Evolutionary conservation across 1,140 invertebrate species (phyloP).

Genomic region (Drosophila micromelanica): DNA sequence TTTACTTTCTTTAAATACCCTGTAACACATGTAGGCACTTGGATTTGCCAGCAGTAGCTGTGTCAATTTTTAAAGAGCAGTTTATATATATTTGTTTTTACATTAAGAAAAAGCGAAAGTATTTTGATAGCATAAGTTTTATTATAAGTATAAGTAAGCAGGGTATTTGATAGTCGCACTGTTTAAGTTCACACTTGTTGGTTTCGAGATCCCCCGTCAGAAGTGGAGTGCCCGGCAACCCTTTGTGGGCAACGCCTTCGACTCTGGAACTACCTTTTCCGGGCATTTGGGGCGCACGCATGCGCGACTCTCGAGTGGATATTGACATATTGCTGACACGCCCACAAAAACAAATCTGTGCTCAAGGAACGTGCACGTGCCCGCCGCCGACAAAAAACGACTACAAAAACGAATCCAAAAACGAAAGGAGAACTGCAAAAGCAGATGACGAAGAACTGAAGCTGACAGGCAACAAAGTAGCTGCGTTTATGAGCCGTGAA

Average conservation of each 20-base stretch:
- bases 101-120: too few species aligned
- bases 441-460: constrained; percentile 7
- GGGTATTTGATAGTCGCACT: constrained; percentile 8
- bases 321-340: constrained; percentile 77
- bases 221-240: constrained; percentile 24
- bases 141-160: neutral
- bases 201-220: neutral
- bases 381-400: constrained; percentile 19
- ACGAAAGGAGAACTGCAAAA: too few species aligned
- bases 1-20: constrained; percentile 13
- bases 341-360: constrained; percentile 71
- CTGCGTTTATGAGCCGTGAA: constrained; percentile 68
- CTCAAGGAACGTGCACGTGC: constrained; percentile 47
- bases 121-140: too few species aligned
- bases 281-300: constrained; percentile 45
- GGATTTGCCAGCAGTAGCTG: neutral
- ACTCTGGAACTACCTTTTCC: constrained; percentile 13
- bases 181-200: neutral
- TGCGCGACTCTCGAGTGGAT: constrained; percentile 60
- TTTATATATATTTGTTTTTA: too few species aligned
- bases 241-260: constrained; percentile 19
- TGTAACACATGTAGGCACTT: constrained; percentile 8
- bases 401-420: neutral
- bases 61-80: too few species aligned
- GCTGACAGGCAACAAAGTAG: constrained; percentile 61